Evolutionary conservation across 2,797 vertebrate genomes (phyloP).

Genomic region (Lacerta viridis): DNA sequence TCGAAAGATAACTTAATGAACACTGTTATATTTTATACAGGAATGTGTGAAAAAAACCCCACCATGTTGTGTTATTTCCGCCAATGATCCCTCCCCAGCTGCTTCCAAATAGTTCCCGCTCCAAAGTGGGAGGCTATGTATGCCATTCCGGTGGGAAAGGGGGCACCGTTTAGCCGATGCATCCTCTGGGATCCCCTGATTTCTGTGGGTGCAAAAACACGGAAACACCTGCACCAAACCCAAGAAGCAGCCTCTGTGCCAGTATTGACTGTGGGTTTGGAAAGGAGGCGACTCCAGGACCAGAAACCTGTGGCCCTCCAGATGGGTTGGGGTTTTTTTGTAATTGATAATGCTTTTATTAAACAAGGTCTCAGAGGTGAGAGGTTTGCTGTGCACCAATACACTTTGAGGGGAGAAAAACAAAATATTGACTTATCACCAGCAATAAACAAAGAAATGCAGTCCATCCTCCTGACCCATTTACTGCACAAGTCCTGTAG

Average conservation of each 20-base stretch:
- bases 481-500: too few relatives aligned
- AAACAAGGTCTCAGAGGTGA: too few relatives aligned
- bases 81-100: background rate
- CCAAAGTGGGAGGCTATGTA: background rate
- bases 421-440: too few relatives aligned
- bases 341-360: too few relatives aligned
- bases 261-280: background rate
- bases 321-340: too few relatives aligned
- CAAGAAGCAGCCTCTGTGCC: background rate
- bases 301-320: background rate
- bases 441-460: too few relatives aligned
- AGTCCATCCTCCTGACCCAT: too few relatives aligned
- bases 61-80: background rate
- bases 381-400: too few relatives aligned
- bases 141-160: too few relatives aligned
- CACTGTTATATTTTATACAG: conserved; percentile 3
- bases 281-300: too few relatives aligned
- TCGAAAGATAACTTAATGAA: conserved; percentile 7
- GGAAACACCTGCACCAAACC: background rate
- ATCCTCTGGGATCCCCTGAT: background rate
- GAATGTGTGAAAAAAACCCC: background rate
- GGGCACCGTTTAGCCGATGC: background rate
- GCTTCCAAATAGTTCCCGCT: background rate
- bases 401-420: too few relatives aligned
- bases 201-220: background rate